Conservation (phyloP, 2,113 vertebrate genomes). For the Bubo blakistoni region DNA sequence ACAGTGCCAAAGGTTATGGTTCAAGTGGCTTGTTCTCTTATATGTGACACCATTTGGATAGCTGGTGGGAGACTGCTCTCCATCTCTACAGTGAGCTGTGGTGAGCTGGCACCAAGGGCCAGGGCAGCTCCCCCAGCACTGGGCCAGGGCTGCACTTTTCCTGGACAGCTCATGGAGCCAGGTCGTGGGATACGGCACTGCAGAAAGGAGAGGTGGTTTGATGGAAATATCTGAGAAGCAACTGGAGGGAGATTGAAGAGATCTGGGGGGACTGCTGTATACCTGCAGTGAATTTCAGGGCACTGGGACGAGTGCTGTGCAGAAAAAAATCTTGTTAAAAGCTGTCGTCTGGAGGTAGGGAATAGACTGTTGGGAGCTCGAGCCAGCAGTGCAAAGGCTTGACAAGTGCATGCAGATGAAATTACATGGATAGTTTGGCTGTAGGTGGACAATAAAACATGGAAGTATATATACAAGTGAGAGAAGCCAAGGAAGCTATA, state of each 20-base stretch:
- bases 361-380: neutral
- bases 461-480: neutral
- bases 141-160: neutral
- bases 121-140: neutral
- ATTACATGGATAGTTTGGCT: neutral
- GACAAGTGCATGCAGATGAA: neutral
- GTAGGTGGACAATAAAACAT: neutral
- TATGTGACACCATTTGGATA: neutral
- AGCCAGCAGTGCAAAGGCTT: neutral
- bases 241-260: neutral
- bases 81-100: neutral
- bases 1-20: neutral
- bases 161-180: neutral
- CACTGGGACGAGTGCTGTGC: neutral
- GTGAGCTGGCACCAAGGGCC: neutral
- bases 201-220: neutral
- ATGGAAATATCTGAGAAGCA: neutral
- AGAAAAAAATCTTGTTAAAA: neutral
- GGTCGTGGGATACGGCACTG: rapidly evolving
- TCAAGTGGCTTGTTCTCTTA: neutral
- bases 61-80: neutral
- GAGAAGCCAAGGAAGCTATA: neutral
- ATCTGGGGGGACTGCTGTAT: neutral
- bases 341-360: neutral
- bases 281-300: neutral